Base-by-base conservation (phyloP, 2,888 invertebrate species). In the Electrophaes corylata region DNA sequence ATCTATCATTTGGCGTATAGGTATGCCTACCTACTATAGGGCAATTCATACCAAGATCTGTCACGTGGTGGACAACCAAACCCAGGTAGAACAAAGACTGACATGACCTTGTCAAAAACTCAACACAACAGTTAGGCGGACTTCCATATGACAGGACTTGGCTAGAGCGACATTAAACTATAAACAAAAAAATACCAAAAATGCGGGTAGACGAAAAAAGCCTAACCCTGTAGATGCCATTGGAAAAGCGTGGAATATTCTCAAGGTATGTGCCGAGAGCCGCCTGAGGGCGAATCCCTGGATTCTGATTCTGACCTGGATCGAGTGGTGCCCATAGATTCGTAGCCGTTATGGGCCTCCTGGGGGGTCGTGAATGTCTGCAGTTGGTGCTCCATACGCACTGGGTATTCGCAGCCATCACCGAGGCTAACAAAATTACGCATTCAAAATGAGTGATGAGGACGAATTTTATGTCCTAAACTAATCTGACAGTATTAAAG, bases 321-420 rank as follows among this genome's bases (percentile, higher is more conserved):
- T 88, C 94, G 94, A 86, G 95, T 96, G 91, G 94, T 95, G 92
- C 96, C 97, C 97, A 97, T 97, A 75, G 97, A 96, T 92, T 97
- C 95, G 94, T 97, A 97, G 75, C 93, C 93, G 39, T 49, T 58
- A 82, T 93, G 93, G 61, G 82, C 69, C 64, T 89, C 89, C 73
- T 80, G 86, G 54, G 86, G 72, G 62, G 84, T 79, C 58, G 86
- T 83, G 84, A 90, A 91, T 63, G 90, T 85, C 83, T 88, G 88
- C 65, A 90, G 83, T 73, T 88, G 90, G 75, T 92, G 92, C 86
- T 95, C 95, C 77, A 94, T 94, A 78, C 95, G 95, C 85, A 96
- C 96, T 76, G 96, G 96, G 93, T 93, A 98, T 91, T 94, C 94
- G 90, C 96, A 94, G 92, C 97, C 98, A 92, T 97, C 96, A 90